Percentiles rank a stretch among this genome's conserved stretches.
Conservation (phyloP, 2,113 vertebrate species). For the Octodon degus region DNA sequence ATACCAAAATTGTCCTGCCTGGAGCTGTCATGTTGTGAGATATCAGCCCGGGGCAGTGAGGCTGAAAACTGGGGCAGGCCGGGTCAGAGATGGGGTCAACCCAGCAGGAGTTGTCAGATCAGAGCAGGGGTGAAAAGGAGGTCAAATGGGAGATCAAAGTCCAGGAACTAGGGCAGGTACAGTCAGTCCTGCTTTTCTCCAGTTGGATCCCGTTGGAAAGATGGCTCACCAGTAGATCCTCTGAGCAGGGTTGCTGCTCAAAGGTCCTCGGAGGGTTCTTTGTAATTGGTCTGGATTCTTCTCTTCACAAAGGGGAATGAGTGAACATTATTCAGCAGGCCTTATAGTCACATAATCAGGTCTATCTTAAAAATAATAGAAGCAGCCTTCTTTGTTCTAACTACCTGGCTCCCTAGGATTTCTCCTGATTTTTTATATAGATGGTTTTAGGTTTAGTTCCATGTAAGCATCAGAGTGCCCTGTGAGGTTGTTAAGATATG, state of each 20-base stretch:
- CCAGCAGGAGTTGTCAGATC: constrained; percentile 77
- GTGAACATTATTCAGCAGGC: background rate
- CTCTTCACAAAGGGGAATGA: background rate
- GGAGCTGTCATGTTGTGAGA: constrained; percentile 64
- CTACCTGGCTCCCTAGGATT: background rate
- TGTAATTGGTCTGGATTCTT: constrained; percentile 42
- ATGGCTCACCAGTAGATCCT: background rate
- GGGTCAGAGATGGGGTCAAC: constrained; percentile 80
- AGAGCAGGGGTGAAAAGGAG: constrained; percentile 79
- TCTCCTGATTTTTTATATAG: constrained; percentile 12
- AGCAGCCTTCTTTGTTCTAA: constrained; percentile 10
- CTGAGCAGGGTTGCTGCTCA: background rate
- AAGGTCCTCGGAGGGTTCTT: constrained; percentile 6
- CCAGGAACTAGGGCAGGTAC: constrained; percentile 79
- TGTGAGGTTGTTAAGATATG: background rate
- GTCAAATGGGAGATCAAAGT: constrained; percentile 81
- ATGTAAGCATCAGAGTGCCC: background rate
- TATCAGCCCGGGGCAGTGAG: constrained; percentile 53
- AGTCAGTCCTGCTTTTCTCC: background rate
- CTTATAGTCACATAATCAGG: constrained; percentile 42
- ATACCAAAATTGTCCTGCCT: constrained; percentile 58
- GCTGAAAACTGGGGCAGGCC: constrained; percentile 68
- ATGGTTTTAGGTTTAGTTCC: constrained; percentile 27
- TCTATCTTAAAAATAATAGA: constrained; percentile 43
- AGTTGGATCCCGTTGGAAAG: background rate